These are phyloP conservation scores for Glaucopsyche alexis DNA, from an alignment of 2,888 invertebrate species.

Conservation along the genomic window DNA sequence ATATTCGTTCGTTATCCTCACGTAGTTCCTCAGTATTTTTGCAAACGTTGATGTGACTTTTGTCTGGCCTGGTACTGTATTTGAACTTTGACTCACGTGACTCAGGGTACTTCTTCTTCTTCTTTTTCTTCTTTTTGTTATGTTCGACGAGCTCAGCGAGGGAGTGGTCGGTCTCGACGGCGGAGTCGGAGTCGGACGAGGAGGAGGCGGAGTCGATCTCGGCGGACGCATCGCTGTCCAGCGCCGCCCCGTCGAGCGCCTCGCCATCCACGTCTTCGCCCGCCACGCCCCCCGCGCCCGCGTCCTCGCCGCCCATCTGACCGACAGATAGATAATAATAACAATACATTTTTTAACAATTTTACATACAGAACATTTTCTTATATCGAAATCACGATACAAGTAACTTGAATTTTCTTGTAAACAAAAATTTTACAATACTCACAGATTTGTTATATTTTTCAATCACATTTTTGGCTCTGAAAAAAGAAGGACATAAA, in stretches of 20 bases:
- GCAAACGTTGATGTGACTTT: too few species aligned
- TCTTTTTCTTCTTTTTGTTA: constrained; percentile 50
- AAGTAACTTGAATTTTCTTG: too few species aligned
- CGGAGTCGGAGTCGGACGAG: constrained; percentile 44
- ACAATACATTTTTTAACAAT: too few species aligned
- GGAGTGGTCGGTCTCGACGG: constrained; percentile 46
- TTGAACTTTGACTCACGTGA: constrained; percentile 28
- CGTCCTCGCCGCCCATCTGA: constrained; percentile 30
- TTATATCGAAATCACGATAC: too few species aligned
- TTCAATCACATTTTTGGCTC: constrained; percentile 60
- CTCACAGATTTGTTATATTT: constrained; percentile 43
- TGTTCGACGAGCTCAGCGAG: neutral
- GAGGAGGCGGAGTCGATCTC: constrained; percentile 38
- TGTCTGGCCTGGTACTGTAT: too few species aligned
- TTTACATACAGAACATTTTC: too few species aligned
- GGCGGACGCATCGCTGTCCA: constrained; percentile 53
- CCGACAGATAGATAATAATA: neutral
- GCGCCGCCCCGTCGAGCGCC: constrained; percentile 33
- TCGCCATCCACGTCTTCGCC: constrained; percentile 41
- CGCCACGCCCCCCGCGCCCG: constrained; percentile 37
- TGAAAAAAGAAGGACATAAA: constrained; percentile 47
- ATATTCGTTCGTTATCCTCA: too few species aligned
- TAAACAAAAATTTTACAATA: neutral
- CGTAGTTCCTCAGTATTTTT: too few species aligned
- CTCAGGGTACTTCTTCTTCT: constrained; percentile 36